Conservation (phyloP, 1,140 invertebrate genomes). For the Leptonema lineaticorne region DNA sequence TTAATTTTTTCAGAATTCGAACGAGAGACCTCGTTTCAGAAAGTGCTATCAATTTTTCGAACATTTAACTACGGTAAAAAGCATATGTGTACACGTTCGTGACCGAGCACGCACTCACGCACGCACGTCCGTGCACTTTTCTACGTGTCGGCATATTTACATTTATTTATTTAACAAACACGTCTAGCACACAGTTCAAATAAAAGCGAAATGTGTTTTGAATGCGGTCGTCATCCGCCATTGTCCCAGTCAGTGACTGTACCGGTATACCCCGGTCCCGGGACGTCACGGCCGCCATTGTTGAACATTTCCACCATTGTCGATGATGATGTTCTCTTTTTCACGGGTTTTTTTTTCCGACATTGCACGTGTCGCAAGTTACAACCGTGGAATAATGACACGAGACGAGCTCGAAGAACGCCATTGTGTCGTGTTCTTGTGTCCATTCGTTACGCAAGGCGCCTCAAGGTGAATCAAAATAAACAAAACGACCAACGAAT, state of each 20-base stretch:
- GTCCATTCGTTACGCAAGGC: background rate
- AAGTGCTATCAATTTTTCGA: no score
- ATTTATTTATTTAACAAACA: slow-evolving; percentile 19
- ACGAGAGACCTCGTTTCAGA: no score
- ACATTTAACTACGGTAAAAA: no score
- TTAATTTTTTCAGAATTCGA: no score
- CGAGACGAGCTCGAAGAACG: background rate
- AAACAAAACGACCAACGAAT: no score
- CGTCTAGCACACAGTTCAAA: background rate
- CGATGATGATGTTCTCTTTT: background rate
- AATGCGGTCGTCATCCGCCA: background rate
- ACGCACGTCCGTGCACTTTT: background rate
- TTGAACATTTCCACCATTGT: background rate
- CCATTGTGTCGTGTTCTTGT: background rate
- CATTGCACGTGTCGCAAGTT: background rate
- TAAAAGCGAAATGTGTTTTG: background rate
- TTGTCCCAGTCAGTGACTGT: background rate
- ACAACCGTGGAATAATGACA: background rate
- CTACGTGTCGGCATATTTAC: background rate
- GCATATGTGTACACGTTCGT: no score
- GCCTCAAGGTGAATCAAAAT: background rate
- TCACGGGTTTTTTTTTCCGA: background rate
- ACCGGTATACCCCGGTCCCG: no score
- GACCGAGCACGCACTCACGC: no score
- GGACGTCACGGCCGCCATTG: background rate